Conservation (phyloP, 2,113 vertebrate species). For the Emydocephalus ijimae region DNA sequence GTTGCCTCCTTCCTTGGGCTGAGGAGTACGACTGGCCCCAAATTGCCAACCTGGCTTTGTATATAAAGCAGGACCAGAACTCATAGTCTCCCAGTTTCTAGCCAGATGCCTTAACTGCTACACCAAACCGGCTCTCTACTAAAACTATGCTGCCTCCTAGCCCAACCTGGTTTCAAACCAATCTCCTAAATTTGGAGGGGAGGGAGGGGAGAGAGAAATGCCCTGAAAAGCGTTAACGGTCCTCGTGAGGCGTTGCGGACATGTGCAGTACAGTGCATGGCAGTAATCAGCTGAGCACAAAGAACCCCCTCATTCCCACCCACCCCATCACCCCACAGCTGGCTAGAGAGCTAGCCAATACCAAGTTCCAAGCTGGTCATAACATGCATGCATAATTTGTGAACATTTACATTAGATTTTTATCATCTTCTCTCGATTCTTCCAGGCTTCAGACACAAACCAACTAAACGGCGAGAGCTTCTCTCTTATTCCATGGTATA, state of each 20-base stretch:
- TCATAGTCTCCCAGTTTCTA: not conserved
- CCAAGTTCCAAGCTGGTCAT: conserved; percentile 82
- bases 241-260: conserved; percentile 71
- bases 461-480: conserved; percentile 45
- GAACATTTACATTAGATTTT: conserved; percentile 84
- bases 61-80: not conserved
- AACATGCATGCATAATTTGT: conserved; percentile 89
- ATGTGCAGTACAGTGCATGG: conserved; percentile 88
- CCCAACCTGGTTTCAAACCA: not conserved
- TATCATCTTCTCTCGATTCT: conserved; percentile 70
- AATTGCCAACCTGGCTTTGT: not conserved
- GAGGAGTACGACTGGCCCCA: not conserved
- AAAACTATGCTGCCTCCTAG: not conserved
- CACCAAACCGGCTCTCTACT: not conserved
- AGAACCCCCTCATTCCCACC: conserved; percentile 75
- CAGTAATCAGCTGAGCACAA: conserved; percentile 98
- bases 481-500: conserved; percentile 56
- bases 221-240: conserved; percentile 70
- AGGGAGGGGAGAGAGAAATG: conserved; percentile 49
- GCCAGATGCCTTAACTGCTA: not conserved
- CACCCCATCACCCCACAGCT: conserved; percentile 78
- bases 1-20: not conserved
- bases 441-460: conserved; percentile 47
- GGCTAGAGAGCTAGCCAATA: conserved; percentile 80
- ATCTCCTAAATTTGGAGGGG: not conserved